A percentile compares a stretch with the other conserved stretches of the same genome.
Conservation (phyloP, 2,113 vertebrate genomes). For the Cyanoramphus novaezelandiae region DNA sequence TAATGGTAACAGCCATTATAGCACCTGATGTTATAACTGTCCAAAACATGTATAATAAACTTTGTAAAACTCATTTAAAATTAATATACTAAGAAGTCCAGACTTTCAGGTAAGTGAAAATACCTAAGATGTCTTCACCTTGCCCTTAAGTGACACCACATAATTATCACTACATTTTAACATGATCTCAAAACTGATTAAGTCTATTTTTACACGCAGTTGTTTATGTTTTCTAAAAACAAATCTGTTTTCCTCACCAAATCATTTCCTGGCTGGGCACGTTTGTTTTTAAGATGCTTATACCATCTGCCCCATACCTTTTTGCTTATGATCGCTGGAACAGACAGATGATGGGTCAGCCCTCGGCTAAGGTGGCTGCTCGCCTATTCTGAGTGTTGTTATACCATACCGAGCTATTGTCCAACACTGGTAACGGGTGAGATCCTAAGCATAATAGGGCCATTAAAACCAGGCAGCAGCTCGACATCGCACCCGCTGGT, state of each 20-base stretch:
- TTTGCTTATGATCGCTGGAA: neutral
- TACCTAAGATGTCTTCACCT: neutral
- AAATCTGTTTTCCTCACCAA: neutral
- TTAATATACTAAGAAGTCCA: too few relatives aligned
- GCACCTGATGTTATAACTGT: neutral
- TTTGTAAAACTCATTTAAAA: neutral
- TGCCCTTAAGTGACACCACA: neutral
- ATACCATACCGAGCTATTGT: neutral
- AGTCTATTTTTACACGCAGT: neutral
- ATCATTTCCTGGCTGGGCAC: neutral
- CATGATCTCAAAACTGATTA: neutral
- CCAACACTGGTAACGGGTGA: neutral
- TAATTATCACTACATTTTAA: neutral
- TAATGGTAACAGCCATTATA: neutral
- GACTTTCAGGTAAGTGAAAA: neutral
- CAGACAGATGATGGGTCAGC: neutral
- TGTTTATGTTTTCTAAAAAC: conserved; percentile 4
- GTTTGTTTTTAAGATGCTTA: neutral
- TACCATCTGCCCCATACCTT: neutral
- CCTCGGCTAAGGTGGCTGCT: neutral
- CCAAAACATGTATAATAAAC: neutral
- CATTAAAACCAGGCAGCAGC: neutral
- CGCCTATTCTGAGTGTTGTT: neutral
- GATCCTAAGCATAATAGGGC: neutral
- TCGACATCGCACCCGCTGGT: neutral